phyloP scores from a whole-genome alignment of 64 coral and sea anemone species.

The Actinia tenebrosa region DNA sequence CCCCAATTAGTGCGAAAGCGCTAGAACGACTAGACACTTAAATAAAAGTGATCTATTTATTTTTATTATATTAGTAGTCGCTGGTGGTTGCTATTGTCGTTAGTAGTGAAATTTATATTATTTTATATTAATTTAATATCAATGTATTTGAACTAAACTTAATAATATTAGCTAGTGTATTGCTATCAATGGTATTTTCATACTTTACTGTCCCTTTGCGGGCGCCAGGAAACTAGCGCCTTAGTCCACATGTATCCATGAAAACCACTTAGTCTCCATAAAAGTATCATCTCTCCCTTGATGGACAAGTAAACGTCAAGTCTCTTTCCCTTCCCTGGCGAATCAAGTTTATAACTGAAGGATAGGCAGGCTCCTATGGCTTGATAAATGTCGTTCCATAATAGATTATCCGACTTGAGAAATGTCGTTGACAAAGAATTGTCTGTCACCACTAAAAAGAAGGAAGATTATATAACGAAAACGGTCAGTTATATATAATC shows the following conservation, averaged over 20 bases:
- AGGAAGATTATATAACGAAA: neutral
- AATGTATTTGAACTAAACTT: too few relatives aligned
- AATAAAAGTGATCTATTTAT: too few relatives aligned
- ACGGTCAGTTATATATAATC: too few relatives aligned
- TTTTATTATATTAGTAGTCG: too few relatives aligned
- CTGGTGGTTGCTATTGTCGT: too few relatives aligned
- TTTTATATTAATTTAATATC: too few relatives aligned
- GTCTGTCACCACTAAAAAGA: neutral
- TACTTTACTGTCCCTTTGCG: neutral
- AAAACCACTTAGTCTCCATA: slow-evolving; percentile 29
- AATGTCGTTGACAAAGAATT: neutral
- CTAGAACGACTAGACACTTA: too few relatives aligned
- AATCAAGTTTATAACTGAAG: neutral
- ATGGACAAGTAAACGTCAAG: neutral
- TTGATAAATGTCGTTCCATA: neutral
- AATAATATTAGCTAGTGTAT: too few relatives aligned
- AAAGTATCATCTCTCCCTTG: neutral
- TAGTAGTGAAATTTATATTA: too few relatives aligned
- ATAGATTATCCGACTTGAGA: neutral
- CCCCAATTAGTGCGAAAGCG: too few relatives aligned
- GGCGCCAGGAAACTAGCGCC: slow-evolving; percentile 11
- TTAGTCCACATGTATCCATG: slow-evolving; percentile 11
- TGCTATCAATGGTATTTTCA: neutral
- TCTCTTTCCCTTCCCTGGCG: neutral
- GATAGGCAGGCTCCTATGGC: neutral